Conservation (phyloP, 2,113 vertebrate species). For the Burhinus oedicnemus region DNA sequence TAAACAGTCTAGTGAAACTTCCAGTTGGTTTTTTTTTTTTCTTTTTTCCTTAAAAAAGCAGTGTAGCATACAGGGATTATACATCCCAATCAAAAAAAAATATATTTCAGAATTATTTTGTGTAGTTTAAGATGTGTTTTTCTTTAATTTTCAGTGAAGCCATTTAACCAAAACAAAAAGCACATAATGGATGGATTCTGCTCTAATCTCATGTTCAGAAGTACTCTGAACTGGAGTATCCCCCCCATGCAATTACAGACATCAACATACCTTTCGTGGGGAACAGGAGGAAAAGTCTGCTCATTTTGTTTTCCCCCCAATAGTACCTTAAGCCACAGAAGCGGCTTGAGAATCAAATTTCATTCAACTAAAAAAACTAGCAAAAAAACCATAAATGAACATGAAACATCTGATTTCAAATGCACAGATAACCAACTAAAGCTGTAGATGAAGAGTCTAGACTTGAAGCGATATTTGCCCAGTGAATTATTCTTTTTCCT, state of each 20-base stretch:
- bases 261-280: not conserved
- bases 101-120: not conserved
- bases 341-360: not conserved
- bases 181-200: slow-evolving; percentile 15
- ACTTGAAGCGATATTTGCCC: slow-evolving; percentile 42
- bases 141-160: not conserved
- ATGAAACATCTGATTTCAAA: slow-evolving; percentile 50
- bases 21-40: not conserved
- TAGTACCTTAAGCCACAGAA: slow-evolving; percentile 10
- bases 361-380: slow-evolving; percentile 13
- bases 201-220: not conserved
- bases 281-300: not conserved
- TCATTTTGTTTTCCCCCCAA: not conserved
- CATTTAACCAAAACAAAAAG: slow-evolving; percentile 38
- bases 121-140: not conserved
- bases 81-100: not conserved
- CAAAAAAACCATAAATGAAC: not conserved
- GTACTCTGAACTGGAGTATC: not conserved
- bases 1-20: not conserved
- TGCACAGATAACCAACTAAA: slow-evolving; percentile 52
- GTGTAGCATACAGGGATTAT: not conserved
- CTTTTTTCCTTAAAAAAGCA: not conserved
- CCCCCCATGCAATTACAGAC: not conserved
- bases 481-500: slow-evolving; percentile 57
- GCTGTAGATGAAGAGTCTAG: slow-evolving; percentile 50